Evolutionary conservation across 2,888 invertebrate genomes (phyloP), one percentile per base, ranked within the genome.

Genomic region (Caenorhabditis sp.): DNA sequence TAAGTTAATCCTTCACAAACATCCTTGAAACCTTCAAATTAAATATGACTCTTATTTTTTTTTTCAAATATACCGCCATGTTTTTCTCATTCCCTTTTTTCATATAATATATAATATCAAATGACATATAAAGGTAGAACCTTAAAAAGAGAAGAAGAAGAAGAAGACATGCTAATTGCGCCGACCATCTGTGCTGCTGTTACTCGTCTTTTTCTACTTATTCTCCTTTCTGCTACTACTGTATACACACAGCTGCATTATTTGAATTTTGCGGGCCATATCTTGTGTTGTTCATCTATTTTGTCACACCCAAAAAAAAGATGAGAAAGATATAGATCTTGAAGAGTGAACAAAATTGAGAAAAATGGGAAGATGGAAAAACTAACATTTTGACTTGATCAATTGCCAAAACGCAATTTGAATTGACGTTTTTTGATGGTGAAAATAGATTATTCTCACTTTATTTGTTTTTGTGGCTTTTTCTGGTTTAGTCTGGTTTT

Each of bases 181-280:
- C 43, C 43, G 43, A 43, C 43, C 43, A 43, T 43, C 43, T 43
- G 43, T 43, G 43, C 43, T 43, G 17, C 43, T 43, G 14, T 17
- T 43, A 17, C 43, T 17, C 43, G 2, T 17, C 3, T 7, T 17
- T 14, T 17, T 17, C 43, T 17, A 12, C 17, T 43, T 17, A 7
- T 43, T 12, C 43, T 17, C 2, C 10, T 10, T 36, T 36, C 43
- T 43, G 3, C 43, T 17, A 17, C 17, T 43, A 17, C 17, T 43
- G 43, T 43, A 43, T 43, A 43, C 43, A 43, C 43, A 43, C 43
- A 43, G 43, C 43, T 43, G 43, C 43, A 43, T 43, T 43, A 43
- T 43, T 43, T 43, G 43, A 43, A 43, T 43, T 43, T 43, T 43
- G 12, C 8, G 7, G 43, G 12, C 43, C 43, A 43, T 43, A 43